Conservation (phyloP, 1,140 invertebrate species). For the Drosophila sulfurigaster region DNA sequence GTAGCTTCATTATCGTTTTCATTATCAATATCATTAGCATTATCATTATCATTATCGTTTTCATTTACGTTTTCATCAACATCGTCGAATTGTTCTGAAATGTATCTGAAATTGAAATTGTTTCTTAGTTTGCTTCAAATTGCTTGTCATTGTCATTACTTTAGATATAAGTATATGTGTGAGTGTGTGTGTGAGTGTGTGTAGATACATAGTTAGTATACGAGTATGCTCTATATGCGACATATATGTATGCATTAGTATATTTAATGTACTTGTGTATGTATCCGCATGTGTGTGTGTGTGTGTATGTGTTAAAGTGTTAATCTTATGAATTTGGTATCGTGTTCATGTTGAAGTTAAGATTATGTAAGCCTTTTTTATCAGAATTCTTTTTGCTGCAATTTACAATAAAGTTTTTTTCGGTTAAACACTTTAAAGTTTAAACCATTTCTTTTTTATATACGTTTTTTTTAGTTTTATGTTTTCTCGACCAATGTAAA, state of each 20-base stretch:
- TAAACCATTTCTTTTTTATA: conserved; percentile 16
- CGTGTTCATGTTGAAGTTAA: conserved; percentile 50
- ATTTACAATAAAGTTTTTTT: conserved; percentile 27
- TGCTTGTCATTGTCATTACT: conserved; percentile 77
- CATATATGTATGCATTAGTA: conserved; percentile 44
- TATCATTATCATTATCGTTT: conserved; percentile 34
- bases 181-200: neutral
- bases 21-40: conserved; percentile 47
- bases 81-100: conserved; percentile 40
- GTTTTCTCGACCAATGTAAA: conserved; percentile 42
- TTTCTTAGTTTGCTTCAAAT: conserved; percentile 70
- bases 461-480: conserved; percentile 19
- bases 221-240: conserved; percentile 56
- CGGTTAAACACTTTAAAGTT: conserved; percentile 23
- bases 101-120: conserved; percentile 76
- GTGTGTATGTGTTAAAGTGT: neutral
- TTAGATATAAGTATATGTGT: conserved; percentile 63
- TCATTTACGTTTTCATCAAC: conserved; percentile 48
- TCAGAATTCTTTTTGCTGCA: conserved; percentile 44
- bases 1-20: conserved; percentile 45
- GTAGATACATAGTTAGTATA: conserved; percentile 45
- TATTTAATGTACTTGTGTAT: conserved; percentile 34
- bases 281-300: conserved; percentile 29
- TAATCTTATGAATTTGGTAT: conserved; percentile 48
- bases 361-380: conserved; percentile 55